These are phyloP conservation scores for Heliconius erato DNA, from an alignment of 2,888 invertebrate genomes.

Conservation along the genomic window DNA sequence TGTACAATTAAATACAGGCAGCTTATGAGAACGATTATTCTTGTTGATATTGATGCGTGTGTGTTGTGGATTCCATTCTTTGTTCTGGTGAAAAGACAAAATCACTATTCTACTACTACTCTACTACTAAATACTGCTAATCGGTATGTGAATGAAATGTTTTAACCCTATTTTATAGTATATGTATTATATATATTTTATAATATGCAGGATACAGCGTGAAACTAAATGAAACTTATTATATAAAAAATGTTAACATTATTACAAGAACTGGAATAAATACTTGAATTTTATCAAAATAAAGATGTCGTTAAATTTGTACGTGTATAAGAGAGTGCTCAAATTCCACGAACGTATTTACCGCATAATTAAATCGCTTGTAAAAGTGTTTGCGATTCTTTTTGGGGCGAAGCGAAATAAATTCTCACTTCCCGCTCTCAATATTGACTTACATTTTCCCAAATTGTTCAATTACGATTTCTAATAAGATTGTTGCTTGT, in stretches of 20 bases:
- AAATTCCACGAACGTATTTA: conserved; percentile 44
- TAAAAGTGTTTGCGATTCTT: conserved; percentile 54
- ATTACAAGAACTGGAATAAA: conserved; percentile 7
- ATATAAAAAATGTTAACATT: background rate
- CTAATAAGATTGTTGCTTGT: background rate
- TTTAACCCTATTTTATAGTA: too few species aligned
- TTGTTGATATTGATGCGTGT: too few species aligned
- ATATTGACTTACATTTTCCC: conserved; percentile 36
- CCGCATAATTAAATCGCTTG: conserved; percentile 48
- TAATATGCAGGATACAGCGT: too few species aligned
- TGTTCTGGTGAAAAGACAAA: too few species aligned
- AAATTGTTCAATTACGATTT: conserved; percentile 20
- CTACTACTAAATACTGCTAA: too few species aligned
- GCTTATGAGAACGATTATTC: too few species aligned
- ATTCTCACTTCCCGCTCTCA: conserved; percentile 57
- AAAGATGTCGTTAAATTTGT: conserved; percentile 35
- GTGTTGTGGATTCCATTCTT: too few species aligned
- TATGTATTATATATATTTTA: too few species aligned
- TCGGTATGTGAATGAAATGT: too few species aligned
- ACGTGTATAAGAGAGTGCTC: conserved; percentile 34
- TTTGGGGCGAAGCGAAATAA: conserved; percentile 72
- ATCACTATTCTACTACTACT: too few species aligned
- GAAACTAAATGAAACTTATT: background rate
- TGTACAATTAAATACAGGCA: too few species aligned
- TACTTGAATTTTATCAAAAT: conserved; percentile 20